Evolutionary conservation across 2,888 invertebrate genomes (phyloP), one percentile per base, ranked within the genome.

Genomic region (Capitulum mitella): DNA sequence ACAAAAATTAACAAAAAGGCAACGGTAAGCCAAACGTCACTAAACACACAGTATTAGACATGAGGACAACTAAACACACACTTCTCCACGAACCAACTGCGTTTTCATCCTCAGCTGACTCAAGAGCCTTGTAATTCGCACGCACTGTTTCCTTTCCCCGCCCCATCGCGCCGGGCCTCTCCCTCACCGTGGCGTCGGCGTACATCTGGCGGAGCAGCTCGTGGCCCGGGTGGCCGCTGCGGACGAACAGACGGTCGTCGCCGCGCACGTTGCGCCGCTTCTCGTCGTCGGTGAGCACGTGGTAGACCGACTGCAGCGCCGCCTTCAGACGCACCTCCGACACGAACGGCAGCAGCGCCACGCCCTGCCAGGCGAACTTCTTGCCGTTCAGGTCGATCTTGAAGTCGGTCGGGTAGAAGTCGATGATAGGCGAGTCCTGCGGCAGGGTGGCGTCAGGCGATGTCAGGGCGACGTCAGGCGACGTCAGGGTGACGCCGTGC

Each of bases 351-450:
- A 99, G 87, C 64, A 99, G 87, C 0, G 98, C 99, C 2, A 99
- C 99, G 75, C 99, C 98, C 87, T 98, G 98, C 99, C 99, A 99
- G 77, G 98, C 98, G 87, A 94, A 98, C 87, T 97, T 98, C 87
- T 99, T 99, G 51, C 99, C 99, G 87, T 99, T 99, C 82, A 99
- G 88, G 87, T 99, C 98, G 81, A 98, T 97, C 80, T 87, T 87
- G 87, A 99, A 99, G 86, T 99, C 96, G 84, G 90, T 92, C 0
- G 99, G 99, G 87, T 99, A 99, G 88, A 99, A 98, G 87, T 99
- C 99, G 83, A 99, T 97, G 80, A 99, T 98, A 0, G 93, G 88
- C 0, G 98, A 98, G 83, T 92, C 91, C 91, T 70, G 70, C 14
- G 32, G 32, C 19, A 16, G 5, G 58, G 51, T n/a, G n/a, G n/a